Percentiles rank a stretch among this genome's conserved stretches.
These are phyloP conservation scores for Channa striata DNA, from an alignment of 2,797 vertebrate genomes.

Conservation along the genomic window DNA sequence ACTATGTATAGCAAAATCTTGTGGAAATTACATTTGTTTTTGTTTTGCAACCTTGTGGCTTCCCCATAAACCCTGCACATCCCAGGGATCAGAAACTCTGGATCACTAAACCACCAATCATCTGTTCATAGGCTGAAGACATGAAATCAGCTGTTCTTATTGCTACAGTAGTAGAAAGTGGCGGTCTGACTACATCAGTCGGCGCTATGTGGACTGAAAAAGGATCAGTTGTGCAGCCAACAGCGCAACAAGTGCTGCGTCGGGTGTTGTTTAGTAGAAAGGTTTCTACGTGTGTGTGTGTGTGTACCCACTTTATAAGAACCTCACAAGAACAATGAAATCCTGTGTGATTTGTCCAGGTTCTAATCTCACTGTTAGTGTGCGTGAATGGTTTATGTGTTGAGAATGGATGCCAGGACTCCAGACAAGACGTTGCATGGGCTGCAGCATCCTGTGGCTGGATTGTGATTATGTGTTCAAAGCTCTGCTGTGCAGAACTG, in stretches of 20 bases:
- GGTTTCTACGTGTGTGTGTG: constrained; percentile 6
- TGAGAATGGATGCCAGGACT: not conserved
- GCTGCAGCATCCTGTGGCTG: constrained; percentile 23
- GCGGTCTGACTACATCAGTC: not conserved
- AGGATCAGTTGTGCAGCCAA: constrained; percentile 31
- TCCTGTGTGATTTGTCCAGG: no score
- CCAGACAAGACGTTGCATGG: constrained; percentile 38
- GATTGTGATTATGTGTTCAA: constrained; percentile 46
- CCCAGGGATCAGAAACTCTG: constrained; percentile 59
- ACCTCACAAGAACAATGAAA: not conserved
- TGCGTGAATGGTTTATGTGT: constrained; percentile 17
- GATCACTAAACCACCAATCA: constrained; percentile 58
- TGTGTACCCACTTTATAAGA: not conserved
- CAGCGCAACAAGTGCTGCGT: constrained; percentile 2
- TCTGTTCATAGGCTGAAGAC: constrained; percentile 53
- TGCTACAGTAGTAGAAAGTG: constrained; percentile 19
- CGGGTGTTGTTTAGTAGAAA: not conserved
- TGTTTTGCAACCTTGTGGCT: constrained; percentile 48
- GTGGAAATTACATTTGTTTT: constrained; percentile 43
- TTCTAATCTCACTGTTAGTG: constrained; percentile 21
- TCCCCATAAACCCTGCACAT: constrained; percentile 46
- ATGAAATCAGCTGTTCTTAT: constrained; percentile 41
- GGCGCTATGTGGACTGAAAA: constrained; percentile 15
- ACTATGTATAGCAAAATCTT: constrained; percentile 40
- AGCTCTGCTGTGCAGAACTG: constrained; percentile 15